These are phyloP conservation scores for Trichonephila clavata DNA, from an alignment of 1,140 invertebrate genomes.

Conservation along the genomic window DNA sequence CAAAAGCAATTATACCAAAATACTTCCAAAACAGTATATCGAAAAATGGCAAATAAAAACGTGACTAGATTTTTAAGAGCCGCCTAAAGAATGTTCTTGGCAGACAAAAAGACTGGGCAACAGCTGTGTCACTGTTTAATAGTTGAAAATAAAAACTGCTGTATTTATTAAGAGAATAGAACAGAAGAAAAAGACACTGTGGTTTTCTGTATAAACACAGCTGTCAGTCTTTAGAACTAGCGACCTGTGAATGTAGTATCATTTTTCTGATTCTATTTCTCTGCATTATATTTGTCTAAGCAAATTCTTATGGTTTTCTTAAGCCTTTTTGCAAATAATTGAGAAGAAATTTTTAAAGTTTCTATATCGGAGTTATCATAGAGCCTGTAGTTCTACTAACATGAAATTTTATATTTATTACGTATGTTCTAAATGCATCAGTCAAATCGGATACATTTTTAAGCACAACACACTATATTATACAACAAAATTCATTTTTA, in stretches of 20 bases:
- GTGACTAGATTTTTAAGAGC: background rate
- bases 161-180: background rate
- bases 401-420: no score
- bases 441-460: no score
- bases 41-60: background rate
- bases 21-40: background rate
- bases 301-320: no score
- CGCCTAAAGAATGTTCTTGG: background rate
- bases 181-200: background rate
- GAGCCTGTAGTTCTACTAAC: no score
- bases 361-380: no score
- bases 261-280: background rate
- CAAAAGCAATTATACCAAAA: background rate
- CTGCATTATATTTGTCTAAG: background rate
- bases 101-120: background rate
- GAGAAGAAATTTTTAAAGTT: no score
- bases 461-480: no score
- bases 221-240: background rate
- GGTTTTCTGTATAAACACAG: background rate
- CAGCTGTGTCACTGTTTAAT: slow-evolving; percentile 1
- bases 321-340: no score
- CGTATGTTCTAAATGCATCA: no score
- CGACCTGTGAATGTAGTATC: background rate
- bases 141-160: slow-evolving; percentile 7
- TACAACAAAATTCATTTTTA: no score